Conservation (phyloP, 2,797 vertebrate genomes). For the Notoglanidium macrostoma region DNA sequence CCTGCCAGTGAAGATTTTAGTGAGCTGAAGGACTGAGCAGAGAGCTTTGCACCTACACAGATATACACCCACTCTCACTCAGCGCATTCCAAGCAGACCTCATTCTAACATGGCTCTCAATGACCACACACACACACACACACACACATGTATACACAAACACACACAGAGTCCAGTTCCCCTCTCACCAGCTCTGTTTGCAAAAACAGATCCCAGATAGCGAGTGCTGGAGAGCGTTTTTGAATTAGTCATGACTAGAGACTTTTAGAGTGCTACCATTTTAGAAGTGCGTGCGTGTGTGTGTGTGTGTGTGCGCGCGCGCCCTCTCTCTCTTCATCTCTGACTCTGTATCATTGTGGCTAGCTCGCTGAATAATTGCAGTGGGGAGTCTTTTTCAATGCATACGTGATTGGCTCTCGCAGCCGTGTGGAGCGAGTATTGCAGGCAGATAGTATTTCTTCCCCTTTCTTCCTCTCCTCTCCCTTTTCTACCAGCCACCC, state of each 20-base stretch:
- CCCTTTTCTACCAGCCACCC: background rate
- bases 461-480: slow-evolving; percentile 10
- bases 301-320: slow-evolving; percentile 15
- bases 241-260: slow-evolving; percentile 64
- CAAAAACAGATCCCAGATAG: slow-evolving; percentile 56
- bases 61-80: slow-evolving; percentile 28
- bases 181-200: slow-evolving; percentile 49
- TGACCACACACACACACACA: slow-evolving; percentile 44
- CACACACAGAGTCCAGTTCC: slow-evolving; percentile 34
- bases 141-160: slow-evolving; percentile 30
- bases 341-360: slow-evolving; percentile 51
- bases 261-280: slow-evolving; percentile 58
- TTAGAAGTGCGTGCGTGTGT: slow-evolving; percentile 39
- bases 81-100: background rate
- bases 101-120: slow-evolving; percentile 12
- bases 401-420: slow-evolving; percentile 75
- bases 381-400: slow-evolving; percentile 79
- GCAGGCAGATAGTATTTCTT: slow-evolving; percentile 31
- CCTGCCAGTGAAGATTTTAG: background rate
- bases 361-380: slow-evolving; percentile 78
- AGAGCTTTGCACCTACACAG: slow-evolving; percentile 22
- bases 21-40: background rate
- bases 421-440: slow-evolving; percentile 66
- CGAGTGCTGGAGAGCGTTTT: slow-evolving; percentile 44
- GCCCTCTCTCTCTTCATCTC: slow-evolving; percentile 40